Conservation (phyloP, 2,888 invertebrate genomes). For the Trachelus tabidus region DNA sequence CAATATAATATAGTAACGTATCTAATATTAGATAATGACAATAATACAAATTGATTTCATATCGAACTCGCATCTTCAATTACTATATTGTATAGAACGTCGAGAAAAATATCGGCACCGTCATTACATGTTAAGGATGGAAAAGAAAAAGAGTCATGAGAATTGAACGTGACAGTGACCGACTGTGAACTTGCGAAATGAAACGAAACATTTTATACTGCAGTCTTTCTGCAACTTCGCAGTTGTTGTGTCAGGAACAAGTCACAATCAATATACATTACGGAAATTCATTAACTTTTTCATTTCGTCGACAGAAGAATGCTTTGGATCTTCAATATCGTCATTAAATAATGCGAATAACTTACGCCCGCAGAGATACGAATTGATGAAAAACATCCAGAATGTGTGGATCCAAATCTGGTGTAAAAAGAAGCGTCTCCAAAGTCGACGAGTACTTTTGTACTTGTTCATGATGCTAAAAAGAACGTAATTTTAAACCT, state of each 20-base stretch:
- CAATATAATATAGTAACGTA: not conserved
- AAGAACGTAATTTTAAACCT: constrained; percentile 47
- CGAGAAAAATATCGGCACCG: not conserved
- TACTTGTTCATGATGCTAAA: constrained; percentile 97
- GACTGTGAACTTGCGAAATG: not conserved
- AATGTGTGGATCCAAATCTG: constrained; percentile 95
- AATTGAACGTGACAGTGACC: not conserved
- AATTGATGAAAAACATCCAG: constrained; percentile 98
- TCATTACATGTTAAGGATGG: not conserved
- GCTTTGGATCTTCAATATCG: not conserved
- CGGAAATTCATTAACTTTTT: not conserved
- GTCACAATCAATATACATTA: not conserved
- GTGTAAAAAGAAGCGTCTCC: constrained; percentile 95
- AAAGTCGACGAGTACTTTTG: constrained; percentile 96
- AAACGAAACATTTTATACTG: not conserved
- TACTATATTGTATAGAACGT: not conserved
- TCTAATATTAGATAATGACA: not conserved
- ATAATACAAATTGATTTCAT: not conserved
- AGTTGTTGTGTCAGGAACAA: not conserved
- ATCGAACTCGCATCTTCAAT: not conserved
- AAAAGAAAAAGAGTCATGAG: not conserved
- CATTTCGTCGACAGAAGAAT: not conserved
- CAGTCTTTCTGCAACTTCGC: not conserved
- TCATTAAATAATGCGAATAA: not conserved
- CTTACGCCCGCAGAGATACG: constrained; percentile 84